phyloP scores from a whole-genome alignment of 2,797 vertebrate genomes.

The Notamacropus eugenii region DNA sequence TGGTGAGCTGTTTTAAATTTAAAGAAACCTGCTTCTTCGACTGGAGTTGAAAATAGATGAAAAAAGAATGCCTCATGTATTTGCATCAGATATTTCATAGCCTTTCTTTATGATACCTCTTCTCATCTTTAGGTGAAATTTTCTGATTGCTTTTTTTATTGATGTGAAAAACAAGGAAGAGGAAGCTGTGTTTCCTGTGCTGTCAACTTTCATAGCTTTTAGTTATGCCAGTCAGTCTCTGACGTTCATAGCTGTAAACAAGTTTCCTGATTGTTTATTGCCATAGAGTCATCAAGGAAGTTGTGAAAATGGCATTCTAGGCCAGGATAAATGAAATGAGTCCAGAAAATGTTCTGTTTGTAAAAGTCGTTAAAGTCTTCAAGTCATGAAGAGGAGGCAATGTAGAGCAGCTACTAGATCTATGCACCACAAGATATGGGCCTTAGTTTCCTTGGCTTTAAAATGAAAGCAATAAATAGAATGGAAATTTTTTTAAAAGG shows the following conservation, averaged over 20 bases:
- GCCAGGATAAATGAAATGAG: constrained; percentile 35
- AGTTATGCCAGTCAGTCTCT: constrained; percentile 32
- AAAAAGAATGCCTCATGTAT: constrained; percentile 46
- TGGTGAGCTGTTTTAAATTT: constrained; percentile 50
- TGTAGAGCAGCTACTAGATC: not conserved
- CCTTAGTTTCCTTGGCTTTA: not conserved
- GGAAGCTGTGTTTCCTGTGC: constrained; percentile 36
- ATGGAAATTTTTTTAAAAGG: not conserved
- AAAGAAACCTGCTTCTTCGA: constrained; percentile 55
- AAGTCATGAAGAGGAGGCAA: not conserved
- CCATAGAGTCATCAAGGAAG: constrained; percentile 27
- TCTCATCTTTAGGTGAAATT: constrained; percentile 66
- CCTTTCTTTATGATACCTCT: constrained; percentile 55
- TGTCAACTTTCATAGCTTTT: constrained; percentile 55
- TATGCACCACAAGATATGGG: not conserved
- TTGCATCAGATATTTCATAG: constrained; percentile 42
- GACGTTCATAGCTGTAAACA: constrained; percentile 60
- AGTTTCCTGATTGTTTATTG: constrained; percentile 54
- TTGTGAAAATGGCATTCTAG: constrained; percentile 21
- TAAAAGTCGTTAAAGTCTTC: not conserved
- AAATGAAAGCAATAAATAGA: not conserved
- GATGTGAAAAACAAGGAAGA: constrained; percentile 64
- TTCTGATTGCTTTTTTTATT: constrained; percentile 61
- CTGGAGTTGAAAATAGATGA: constrained; percentile 36
- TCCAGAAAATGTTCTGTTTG: not conserved